A percentile compares a stretch with the other conserved stretches of the same genome.
Conservation (phyloP, 2,888 invertebrate genomes). For the Teleiodes luculella region DNA sequence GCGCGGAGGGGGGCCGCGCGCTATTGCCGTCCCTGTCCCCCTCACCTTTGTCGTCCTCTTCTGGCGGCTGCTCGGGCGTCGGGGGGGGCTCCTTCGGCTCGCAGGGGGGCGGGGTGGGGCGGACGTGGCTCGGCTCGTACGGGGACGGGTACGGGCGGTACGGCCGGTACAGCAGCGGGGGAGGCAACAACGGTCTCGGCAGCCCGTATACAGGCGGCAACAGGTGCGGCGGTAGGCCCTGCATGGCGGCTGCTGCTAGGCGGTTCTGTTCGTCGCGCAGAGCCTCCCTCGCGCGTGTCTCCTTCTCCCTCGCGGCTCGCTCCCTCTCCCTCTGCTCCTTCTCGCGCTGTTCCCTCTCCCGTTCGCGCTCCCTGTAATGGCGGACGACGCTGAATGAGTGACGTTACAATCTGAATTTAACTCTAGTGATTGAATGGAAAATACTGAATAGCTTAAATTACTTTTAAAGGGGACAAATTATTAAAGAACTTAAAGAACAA, state of each 20-base stretch:
- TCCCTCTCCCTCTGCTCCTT: conserved; percentile 59
- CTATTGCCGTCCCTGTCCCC: conserved; percentile 19
- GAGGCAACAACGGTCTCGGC: conserved; percentile 41
- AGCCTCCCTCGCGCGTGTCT: conserved; percentile 61
- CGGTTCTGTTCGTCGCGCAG: conserved; percentile 51
- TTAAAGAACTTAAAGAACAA: too few relatives aligned
- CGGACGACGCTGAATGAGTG: neutral
- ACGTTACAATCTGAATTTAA: neutral
- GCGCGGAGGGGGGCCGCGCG: conserved; percentile 24
- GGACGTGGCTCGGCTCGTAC: conserved; percentile 29
- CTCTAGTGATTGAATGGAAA: neutral
- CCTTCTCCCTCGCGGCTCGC: conserved; percentile 55
- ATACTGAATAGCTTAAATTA: too few relatives aligned
- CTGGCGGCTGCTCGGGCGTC: conserved; percentile 26
- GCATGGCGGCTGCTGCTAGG: conserved; percentile 33
- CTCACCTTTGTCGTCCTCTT: conserved; percentile 24
- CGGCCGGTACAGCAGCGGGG: conserved; percentile 49
- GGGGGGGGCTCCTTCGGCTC: conserved; percentile 17
- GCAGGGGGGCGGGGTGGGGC: conserved; percentile 16
- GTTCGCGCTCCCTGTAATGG: conserved; percentile 26
- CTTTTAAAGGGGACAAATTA: too few relatives aligned
- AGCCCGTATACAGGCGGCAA: conserved; percentile 44
- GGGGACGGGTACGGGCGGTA: conserved; percentile 59
- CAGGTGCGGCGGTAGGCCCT: conserved; percentile 38
- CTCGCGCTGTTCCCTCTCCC: conserved; percentile 63